Evolutionary conservation across 2,797 vertebrate genomes (phyloP), one percentile per base, ranked within the genome.

Genomic region (Onychomys leucogaster): DNA sequence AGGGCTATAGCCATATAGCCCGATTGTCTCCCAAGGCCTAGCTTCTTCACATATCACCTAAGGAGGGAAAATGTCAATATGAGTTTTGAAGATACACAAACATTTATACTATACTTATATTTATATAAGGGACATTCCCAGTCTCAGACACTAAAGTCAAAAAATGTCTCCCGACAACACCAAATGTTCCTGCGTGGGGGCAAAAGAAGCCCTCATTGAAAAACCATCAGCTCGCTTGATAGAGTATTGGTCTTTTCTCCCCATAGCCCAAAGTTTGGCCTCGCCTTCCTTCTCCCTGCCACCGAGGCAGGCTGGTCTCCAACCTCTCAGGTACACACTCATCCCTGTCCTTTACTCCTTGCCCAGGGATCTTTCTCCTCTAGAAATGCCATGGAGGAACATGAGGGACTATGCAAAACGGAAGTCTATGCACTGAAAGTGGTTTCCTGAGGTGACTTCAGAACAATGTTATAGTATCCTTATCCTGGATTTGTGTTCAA

Each of bases 401-500:
- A 3, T 52, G 17, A 77, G 23, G 78, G 52, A 29, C 88, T 91
- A 63, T 37, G 90, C 29, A 13, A 91, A 91, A 55, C 71, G n/a
- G 41, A 89, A 96, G 63, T 71, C 81, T 73, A 81, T 65, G 43
- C 49, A 90, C 34, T 67, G 37, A 63, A 94, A 90, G 46, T 46
- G 46, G 6, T 94, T 77, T 85, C 55, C 84, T 95, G 85, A 55
- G 21, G 57, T 89, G 73, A 87, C 71, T 89, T 67, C 91, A 80
- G 71, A 90, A 59, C 27, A 88, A 52, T 89, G 76, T 95, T 88
- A 95, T 55, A 46, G 55, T 95, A 95, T 94, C 5, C 19, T 96
- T 92, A 76, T 77, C 52, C 46, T 77, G 95, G 87, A 76, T 92
- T 95, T 97, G 75, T 71, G 80, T 89, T 87, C 94, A 93, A 91